These are phyloP conservation scores for Phania funesta DNA, from an alignment of 2,888 invertebrate species.

Conservation along the genomic window DNA sequence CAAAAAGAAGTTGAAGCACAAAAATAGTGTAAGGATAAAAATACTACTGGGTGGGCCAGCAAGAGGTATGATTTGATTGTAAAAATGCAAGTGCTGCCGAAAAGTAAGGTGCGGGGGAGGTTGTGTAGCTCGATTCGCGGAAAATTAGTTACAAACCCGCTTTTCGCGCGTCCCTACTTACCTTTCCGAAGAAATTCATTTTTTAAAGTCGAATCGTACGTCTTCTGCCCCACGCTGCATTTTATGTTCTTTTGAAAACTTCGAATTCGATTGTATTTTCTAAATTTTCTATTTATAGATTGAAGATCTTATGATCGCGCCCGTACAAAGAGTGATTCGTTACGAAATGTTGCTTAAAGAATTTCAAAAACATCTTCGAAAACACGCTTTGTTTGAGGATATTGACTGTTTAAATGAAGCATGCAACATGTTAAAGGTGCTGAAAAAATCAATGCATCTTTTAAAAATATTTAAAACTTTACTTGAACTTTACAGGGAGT, in stretches of 20 bases:
- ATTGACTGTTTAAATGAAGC: constrained; percentile 18
- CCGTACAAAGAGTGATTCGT: constrained; percentile 14
- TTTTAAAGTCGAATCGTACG: too few relatives aligned
- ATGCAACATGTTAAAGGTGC: constrained; percentile 31
- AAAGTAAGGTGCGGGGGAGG: too few relatives aligned
- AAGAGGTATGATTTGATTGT: too few relatives aligned
- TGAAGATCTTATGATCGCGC: constrained; percentile 19
- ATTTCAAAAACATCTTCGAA: constrained; percentile 3
- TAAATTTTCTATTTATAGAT: constrained; percentile 7
- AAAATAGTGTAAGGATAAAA: constrained; percentile 33
- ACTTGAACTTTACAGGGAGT: constrained; percentile 18
- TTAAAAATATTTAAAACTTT: not conserved
- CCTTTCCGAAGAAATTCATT: too few relatives aligned
- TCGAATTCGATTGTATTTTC: too few relatives aligned
- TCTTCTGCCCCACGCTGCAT: too few relatives aligned
- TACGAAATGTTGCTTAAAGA: constrained; percentile 16
- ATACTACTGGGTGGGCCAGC: too few relatives aligned
- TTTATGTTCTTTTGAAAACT: too few relatives aligned
- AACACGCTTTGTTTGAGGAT: not conserved
- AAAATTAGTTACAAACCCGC: too few relatives aligned
- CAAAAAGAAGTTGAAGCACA: constrained; percentile 15
- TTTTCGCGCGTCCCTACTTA: too few relatives aligned
- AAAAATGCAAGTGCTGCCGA: too few relatives aligned
- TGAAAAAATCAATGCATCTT: not conserved
- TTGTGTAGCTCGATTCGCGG: too few relatives aligned